A percentile compares a stretch with the other conserved stretches of the same genome.
Evolutionary conservation across 2,797 vertebrate genomes (phyloP).

Genomic region (Alosa sapidissima): DNA sequence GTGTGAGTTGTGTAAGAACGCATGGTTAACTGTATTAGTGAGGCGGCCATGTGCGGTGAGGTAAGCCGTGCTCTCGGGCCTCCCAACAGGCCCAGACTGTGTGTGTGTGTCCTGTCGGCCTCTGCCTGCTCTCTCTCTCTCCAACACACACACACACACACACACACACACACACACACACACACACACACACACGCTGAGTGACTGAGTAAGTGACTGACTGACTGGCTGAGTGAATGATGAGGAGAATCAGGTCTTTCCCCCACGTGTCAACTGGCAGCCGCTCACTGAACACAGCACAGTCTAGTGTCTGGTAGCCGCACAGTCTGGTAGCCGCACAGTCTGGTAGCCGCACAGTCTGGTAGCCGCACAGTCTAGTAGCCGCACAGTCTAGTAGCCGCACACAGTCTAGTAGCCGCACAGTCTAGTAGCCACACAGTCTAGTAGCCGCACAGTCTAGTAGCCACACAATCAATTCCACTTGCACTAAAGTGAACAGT

Average conservation of each 20-base stretch:
- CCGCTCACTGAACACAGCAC: background rate
- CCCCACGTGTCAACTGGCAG: background rate
- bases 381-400: too few relatives aligned
- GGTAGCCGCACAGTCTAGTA: background rate
- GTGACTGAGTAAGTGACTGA: conserved; percentile 10
- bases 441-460: background rate
- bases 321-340: background rate
- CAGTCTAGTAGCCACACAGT: background rate
- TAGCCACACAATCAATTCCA: background rate
- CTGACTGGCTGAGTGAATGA: background rate
- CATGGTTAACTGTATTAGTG: background rate
- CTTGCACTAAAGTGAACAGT: background rate
- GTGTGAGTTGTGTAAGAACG: background rate
- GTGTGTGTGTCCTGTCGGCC: background rate
- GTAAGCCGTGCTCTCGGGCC: background rate
- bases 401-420: background rate
- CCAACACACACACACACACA: conserved; percentile 1
- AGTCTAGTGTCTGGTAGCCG: background rate
- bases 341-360: too few relatives aligned
- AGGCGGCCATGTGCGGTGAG: background rate
- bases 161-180: background rate
- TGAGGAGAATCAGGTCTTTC: background rate
- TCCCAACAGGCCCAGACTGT: background rate
- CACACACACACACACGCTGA: background rate
- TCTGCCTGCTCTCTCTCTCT: background rate